Base-by-base conservation (phyloP, 2,888 invertebrate genomes). In the Calliphora vomitoria region DNA sequence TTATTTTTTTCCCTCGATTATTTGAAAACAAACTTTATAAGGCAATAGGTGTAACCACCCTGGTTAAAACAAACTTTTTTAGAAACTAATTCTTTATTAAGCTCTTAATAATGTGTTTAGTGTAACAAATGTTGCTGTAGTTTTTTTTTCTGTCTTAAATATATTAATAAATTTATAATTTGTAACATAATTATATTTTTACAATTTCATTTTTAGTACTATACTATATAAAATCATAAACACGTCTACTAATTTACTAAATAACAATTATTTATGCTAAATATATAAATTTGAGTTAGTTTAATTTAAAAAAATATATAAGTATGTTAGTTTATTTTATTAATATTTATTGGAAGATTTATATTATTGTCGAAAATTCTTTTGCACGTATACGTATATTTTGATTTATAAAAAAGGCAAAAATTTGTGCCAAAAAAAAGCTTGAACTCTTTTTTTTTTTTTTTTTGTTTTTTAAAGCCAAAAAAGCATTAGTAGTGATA, bases 281-380 rank as follows among this genome's bases (percentile, higher is more conserved):
- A 74, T 66, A 11, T 38, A 68, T 47, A 81, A 81, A 64, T 38
- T 80, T 60, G 8, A 71, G n/a, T 80, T 66, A 64, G n/a, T 68
- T 68, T 55, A 15, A 58, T 55, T 78, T 53, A 72, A 50, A 58
- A 78, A 82, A 15, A 38, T 62, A 64, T 38, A 53, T 41, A 74
- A 71, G 44, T 76, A 55, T 82, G n/a, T 72, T 50, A 41, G 18
- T 62, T 50, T 62, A 47, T 69, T 71, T 75, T 47, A 41, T 31
- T 74, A 13, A 44, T 75, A 5, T 58, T 47, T 72, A 82, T 85
- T 89, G 92, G 92, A 92, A 92, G 92, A 91, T 92, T 92, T 92
- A 88, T 91, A 91, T 92, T 92, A 92, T 92, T 92, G 92, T 92
- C 92, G 91, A 92, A 92, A 91, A 90, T 75, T 68, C 50, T 78